Evolutionary conservation across 2,888 invertebrate species (phyloP), one percentile per base, ranked within the genome.

Genomic region (Uropetala carovei): DNA sequence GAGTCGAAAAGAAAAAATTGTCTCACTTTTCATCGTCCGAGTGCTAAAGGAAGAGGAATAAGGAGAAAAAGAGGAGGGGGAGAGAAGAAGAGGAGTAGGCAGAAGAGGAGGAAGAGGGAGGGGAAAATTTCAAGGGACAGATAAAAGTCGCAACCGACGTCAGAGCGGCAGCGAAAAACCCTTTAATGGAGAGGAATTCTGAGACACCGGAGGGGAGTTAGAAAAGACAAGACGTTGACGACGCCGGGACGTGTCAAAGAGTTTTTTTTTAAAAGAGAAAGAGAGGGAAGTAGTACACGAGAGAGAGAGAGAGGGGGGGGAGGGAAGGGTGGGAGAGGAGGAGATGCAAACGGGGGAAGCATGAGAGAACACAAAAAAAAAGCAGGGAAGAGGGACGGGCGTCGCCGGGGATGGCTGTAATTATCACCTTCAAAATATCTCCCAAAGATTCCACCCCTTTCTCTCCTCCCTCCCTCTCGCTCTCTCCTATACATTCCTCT

Each of bases 381-480:
- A 13, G 2, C 60, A 2, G 60, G n/a, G n/a, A n/a, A n/a, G 60
- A 60, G 18, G 18, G 60, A 60, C 18, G 60, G 68, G 68, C 11
- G 68, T 75, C 75, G 75, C 10, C 10, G 75, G 75, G 68, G 68
- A 68, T 68, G 27, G 75, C 75, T 27, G 75, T 75, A 75, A 75
- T 75, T 75, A 75, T 75, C 75, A 75, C 75, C 75, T 75, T 75
- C 75, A 75, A 75, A 75, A 75, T 22, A 75, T 75, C 75, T 75
- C 11, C 27, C 22, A 75, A 75, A 75, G 75, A 75, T 75, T 13
- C 75, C 68, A 11, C 16, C n/a, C n/a, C n/a, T n/a, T n/a, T n/a
- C n/a, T 5, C 43, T 43, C 43, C 5, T 5, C 43, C 43, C 1
- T 5, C 43, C 43, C 5, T 5, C 43, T 43, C 43, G 3, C 43